A percentile compares a stretch with the other conserved stretches of the same genome.
These are phyloP conservation scores for Camptogramma bilineatum DNA, from an alignment of 2,888 invertebrate genomes.

Conservation along the genomic window DNA sequence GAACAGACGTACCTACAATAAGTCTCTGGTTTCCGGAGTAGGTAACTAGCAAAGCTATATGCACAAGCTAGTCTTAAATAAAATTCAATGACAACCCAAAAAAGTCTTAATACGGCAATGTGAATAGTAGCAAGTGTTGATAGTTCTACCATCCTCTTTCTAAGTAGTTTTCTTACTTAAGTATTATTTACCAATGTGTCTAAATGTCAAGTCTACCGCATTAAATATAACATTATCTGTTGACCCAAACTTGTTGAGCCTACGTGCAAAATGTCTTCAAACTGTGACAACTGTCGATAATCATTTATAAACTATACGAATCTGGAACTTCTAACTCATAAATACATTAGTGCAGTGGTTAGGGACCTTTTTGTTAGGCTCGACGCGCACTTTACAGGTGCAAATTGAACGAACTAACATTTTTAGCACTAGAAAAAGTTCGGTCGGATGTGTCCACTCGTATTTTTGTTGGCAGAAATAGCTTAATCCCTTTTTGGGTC, in stretches of 20 bases:
- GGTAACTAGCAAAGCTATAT: too few species aligned
- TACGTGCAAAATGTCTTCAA: slow-evolving; percentile 35
- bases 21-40: too few species aligned
- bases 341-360: slow-evolving; percentile 52
- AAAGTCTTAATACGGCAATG: too few species aligned
- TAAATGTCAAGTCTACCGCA: slow-evolving; percentile 1
- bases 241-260: slow-evolving; percentile 26
- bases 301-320: slow-evolving; percentile 50
- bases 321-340: slow-evolving; percentile 51
- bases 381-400: slow-evolving; percentile 1
- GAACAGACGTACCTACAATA: too few species aligned
- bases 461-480: not conserved
- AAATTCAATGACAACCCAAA: too few species aligned
- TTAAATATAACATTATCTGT: slow-evolving; percentile 27
- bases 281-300: slow-evolving; percentile 53
- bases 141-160: too few species aligned
- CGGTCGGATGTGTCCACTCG: not conserved
- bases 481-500: not conserved
- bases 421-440: not conserved
- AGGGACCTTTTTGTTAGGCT: slow-evolving; percentile 19
- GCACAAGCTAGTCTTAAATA: too few species aligned
- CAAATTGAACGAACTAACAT: not conserved
- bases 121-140: too few species aligned
- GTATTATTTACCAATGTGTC: too few species aligned
- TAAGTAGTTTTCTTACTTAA: too few species aligned